Percentiles rank a stretch among this genome's conserved stretches.
phyloP scores from a whole-genome alignment of 2,888 invertebrate species.

The Caenorhabditis panamensis region DNA sequence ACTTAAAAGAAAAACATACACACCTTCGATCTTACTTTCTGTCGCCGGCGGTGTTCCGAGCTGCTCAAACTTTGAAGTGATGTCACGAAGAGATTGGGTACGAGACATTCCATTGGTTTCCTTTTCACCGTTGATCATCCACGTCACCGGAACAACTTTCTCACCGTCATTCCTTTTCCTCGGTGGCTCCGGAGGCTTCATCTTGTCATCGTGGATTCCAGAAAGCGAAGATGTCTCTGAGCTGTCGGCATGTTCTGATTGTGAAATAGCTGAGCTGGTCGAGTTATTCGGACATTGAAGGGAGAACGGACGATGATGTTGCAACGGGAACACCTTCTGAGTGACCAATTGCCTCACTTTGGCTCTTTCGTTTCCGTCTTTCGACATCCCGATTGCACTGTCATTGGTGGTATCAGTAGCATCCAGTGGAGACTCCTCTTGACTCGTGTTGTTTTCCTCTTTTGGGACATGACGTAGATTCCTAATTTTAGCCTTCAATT shows the following conservation, averaged over 20 bases:
- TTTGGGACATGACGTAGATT: slow-evolving; percentile 73
- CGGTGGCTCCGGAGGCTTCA: slow-evolving; percentile 14
- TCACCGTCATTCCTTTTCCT: slow-evolving; percentile 34
- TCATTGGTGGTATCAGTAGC: slow-evolving; percentile 34
- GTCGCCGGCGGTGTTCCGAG: slow-evolving; percentile 43
- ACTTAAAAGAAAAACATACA: slow-evolving; percentile 18
- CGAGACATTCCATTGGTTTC: slow-evolving; percentile 67
- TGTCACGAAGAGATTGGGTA: slow-evolving; percentile 75
- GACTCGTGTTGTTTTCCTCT: slow-evolving; percentile 41
- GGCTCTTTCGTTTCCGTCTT: slow-evolving; percentile 68
- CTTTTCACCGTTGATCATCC: slow-evolving; percentile 51
- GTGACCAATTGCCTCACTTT: slow-evolving; percentile 77
- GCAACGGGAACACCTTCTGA: slow-evolving; percentile 80
- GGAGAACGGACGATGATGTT: slow-evolving; percentile 80
- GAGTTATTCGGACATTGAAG: slow-evolving; percentile 68
- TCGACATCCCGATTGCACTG: slow-evolving; percentile 30
- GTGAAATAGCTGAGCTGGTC: slow-evolving; percentile 44
- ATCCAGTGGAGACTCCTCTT: slow-evolving; percentile 44
- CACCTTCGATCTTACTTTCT: slow-evolving; percentile 47
- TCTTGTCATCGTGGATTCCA: slow-evolving; percentile 32
- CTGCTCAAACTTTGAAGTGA: slow-evolving; percentile 75
- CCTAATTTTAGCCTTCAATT: slow-evolving; percentile 74
- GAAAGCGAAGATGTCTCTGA: slow-evolving; percentile 56
- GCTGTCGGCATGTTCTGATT: slow-evolving; percentile 40
- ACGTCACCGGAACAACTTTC: slow-evolving; percentile 47